phyloP scores from a whole-genome alignment of 2,113 vertebrate species.

The Sinocyclocheilus grahami region DNA sequence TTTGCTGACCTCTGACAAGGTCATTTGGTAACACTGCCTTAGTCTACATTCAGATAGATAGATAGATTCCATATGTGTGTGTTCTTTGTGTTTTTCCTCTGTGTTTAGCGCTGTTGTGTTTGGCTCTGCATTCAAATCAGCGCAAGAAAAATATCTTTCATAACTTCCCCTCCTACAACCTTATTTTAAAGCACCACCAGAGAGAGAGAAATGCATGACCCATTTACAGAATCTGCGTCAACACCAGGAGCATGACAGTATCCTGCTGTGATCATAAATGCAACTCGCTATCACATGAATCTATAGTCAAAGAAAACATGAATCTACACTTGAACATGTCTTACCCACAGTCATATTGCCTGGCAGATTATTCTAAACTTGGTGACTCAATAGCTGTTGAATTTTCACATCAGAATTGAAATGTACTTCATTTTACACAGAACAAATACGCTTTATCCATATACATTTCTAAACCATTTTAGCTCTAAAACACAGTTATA shows the following conservation, averaged over 20 bases:
- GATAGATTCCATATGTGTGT: not conserved
- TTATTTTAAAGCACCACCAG: conserved; percentile 30
- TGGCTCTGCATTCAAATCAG: conserved; percentile 38
- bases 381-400: not conserved
- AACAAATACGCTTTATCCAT: not conserved
- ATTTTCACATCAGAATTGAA: not conserved
- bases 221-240: conserved; percentile 41
- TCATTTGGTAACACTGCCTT: not conserved
- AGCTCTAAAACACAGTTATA: not conserved
- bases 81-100: not conserved
- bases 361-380: not conserved
- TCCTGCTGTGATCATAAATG: not conserved
- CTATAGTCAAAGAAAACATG: not conserved
- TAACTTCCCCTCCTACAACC: conserved; percentile 41
- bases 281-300: not conserved
- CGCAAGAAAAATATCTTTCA: conserved; percentile 39
- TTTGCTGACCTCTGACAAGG: conserved; percentile 3
- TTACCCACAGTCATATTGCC: not conserved
- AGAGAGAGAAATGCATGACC: conserved; percentile 41
- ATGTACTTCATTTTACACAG: not conserved
- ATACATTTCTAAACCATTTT: not conserved
- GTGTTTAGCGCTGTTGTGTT: conserved; percentile 25
- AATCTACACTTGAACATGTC: not conserved
- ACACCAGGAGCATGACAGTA: not conserved
- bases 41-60: not conserved